Evolutionary conservation across 2,888 invertebrate genomes (phyloP), one percentile per base, ranked within the genome.

Genomic region (Ochlodes sylvanus): DNA sequence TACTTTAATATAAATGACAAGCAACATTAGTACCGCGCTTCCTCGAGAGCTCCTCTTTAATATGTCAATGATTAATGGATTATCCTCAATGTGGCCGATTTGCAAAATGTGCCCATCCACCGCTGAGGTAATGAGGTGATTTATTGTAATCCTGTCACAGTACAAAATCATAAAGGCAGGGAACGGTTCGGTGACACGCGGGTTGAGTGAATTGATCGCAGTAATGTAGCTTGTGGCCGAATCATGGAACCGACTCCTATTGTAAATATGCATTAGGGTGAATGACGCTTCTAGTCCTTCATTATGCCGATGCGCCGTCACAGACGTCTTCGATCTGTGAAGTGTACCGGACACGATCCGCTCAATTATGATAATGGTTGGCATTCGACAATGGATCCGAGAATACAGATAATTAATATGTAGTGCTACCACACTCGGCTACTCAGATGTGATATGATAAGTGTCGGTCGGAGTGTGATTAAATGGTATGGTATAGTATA

Each of bases 321-420:
- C 90, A 90, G 89, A 88, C 85, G 82, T 83, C 81, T 73, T 80
- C 82, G 84, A 84, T 86, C 79, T 85, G 85, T 83, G 84, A 86
- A 89, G 85, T 85, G 86, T 87, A 86, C 85, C 84, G 87, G 85
- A 88, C 84, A 86, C 86, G 84, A 86, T 87, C 83, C 81, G 86
- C 85, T 90, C 90, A 91, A 91, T 92, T 90, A 91, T 90, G 89
- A 80, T 91, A 91, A 92, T 91, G 90, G 89, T 77, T 84, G 83
- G 82, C 83, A 85, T 84, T 85, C 82, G 80, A 85, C 87, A 85
- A 83, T 69, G 19, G 63, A 15, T 32, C 52, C 52, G 47, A 52
- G 65, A 41, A 60, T 57, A 66, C 42, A 42, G 54, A 58, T 54
- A 66, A 60, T 50, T 44, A 41, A 52, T 61, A 61, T 67, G 44